Conservation (phyloP, 2,113 vertebrate species). For the Zosterops japonicus region DNA sequence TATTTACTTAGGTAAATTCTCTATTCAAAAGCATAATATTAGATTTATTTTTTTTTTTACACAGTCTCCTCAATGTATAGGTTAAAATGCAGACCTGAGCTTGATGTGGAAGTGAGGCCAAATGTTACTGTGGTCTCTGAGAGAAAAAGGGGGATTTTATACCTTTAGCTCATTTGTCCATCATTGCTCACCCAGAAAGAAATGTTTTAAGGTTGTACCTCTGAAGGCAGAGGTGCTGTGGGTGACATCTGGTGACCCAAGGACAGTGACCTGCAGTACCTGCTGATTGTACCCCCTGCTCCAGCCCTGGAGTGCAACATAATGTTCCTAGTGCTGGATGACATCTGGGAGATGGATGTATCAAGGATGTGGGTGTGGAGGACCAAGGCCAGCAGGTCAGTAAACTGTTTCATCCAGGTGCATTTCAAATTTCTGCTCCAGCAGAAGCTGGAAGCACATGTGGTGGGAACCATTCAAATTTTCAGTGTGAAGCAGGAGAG, state of each 20-base stretch:
- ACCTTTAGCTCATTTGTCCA: conserved; percentile 4
- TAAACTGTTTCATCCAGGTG: conserved; percentile 12
- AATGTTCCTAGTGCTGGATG: not conserved
- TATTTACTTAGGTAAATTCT: conserved; percentile 83
- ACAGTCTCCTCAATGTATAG: conserved; percentile 24
- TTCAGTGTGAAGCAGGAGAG: not conserved
- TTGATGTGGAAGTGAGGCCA: conserved; percentile 44
- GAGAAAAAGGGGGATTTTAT: conserved; percentile 5
- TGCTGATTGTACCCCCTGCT: not conserved
- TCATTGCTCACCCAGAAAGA: not conserved
- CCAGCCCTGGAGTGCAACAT: not conserved
- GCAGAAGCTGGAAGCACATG: not conserved
- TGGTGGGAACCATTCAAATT: not conserved
- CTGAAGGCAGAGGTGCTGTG: not conserved
- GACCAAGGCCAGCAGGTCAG: not conserved
- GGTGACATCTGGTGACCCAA: conserved; percentile 22
- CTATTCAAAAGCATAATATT: conserved; percentile 70
- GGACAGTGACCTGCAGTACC: not conserved
- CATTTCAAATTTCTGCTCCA: not conserved
- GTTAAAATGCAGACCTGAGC: conserved; percentile 47
- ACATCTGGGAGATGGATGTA: not conserved
- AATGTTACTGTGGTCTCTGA: conserved; percentile 21
- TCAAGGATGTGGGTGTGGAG: not conserved
- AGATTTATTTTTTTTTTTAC: conserved; percentile 31
- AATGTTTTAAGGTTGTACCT: not conserved